Percentiles rank a stretch among this genome's conserved stretches.
Conservation (phyloP, 2,797 vertebrate species). For the Sebastes iracundus region DNA sequence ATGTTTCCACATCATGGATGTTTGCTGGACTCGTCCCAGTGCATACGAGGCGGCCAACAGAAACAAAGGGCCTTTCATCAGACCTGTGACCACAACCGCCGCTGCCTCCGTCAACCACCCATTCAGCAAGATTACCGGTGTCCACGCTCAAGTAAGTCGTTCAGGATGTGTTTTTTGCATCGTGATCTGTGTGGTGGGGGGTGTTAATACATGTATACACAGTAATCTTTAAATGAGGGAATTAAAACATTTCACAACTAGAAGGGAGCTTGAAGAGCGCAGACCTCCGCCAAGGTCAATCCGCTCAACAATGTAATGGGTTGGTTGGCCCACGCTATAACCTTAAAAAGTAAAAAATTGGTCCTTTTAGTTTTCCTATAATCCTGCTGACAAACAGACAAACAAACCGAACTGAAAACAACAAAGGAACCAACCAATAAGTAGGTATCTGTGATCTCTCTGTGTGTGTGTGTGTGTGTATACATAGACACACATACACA, state of each 20-base stretch:
- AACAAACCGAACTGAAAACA: background rate
- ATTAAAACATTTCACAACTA: background rate
- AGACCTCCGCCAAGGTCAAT: background rate
- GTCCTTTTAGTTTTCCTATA: background rate
- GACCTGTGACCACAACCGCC: conserved; percentile 86
- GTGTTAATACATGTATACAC: background rate
- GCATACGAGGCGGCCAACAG: conserved; percentile 88
- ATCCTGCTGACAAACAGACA: background rate
- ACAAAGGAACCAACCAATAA: background rate
- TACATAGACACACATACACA: no score
- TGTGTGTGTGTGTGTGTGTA: no score
- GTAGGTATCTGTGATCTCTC: background rate
- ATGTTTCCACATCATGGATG: conserved; percentile 99
- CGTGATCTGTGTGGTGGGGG: background rate
- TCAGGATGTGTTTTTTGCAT: background rate
- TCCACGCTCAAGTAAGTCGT: conserved; percentile 90
- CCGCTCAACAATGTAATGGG: background rate
- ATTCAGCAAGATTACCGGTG: conserved; percentile 91
- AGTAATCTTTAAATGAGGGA: background rate
- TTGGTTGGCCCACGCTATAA: background rate
- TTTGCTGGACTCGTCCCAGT: conserved; percentile 91
- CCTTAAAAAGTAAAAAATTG: background rate
- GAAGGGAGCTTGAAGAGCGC: background rate
- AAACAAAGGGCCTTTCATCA: conserved; percentile 91
- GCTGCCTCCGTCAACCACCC: conserved; percentile 85